Percentiles rank a stretch among this genome's conserved stretches.
Conservation (phyloP, 1,140 invertebrate genomes). For the Physella acuta region DNA sequence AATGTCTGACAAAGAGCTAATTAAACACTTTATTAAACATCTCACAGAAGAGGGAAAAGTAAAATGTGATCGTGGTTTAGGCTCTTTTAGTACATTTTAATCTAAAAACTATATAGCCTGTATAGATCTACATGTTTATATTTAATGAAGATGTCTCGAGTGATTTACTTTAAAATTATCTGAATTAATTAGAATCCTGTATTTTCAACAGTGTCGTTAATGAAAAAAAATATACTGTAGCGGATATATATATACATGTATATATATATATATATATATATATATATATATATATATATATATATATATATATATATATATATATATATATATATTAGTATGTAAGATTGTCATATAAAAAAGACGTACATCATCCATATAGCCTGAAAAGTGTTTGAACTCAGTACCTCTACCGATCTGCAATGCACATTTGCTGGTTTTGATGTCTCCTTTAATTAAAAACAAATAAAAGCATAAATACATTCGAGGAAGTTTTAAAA, state of each 20-base stretch:
- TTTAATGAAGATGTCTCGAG: not conserved
- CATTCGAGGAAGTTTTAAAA: not conserved
- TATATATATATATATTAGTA: constrained; percentile 1
- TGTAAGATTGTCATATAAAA: not conserved
- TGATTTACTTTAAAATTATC: not conserved
- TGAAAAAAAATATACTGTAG: not conserved
- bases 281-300: not conserved
- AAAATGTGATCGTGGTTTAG: not conserved
- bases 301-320: constrained; percentile 3
- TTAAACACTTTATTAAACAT: not conserved
- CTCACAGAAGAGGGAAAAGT: not conserved
- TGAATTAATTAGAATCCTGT: not conserved
- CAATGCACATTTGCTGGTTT: constrained; percentile 28
- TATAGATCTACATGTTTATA: not conserved
- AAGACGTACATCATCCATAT: constrained; percentile 33
- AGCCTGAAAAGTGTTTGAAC: constrained; percentile 29
- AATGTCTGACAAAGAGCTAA: not conserved
- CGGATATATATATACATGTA: not conserved
- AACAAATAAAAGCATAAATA: not conserved
- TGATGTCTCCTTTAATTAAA: constrained; percentile 17
- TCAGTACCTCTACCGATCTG: constrained; percentile 31
- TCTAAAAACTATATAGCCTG: not conserved
- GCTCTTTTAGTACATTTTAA: not conserved
- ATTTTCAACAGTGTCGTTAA: not conserved
- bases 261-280: constrained; percentile 1